A percentile compares a stretch with the other conserved stretches of the same genome.
These are phyloP conservation scores for Phalera bucephala DNA, from an alignment of 2,888 invertebrate genomes.

Conservation along the genomic window DNA sequence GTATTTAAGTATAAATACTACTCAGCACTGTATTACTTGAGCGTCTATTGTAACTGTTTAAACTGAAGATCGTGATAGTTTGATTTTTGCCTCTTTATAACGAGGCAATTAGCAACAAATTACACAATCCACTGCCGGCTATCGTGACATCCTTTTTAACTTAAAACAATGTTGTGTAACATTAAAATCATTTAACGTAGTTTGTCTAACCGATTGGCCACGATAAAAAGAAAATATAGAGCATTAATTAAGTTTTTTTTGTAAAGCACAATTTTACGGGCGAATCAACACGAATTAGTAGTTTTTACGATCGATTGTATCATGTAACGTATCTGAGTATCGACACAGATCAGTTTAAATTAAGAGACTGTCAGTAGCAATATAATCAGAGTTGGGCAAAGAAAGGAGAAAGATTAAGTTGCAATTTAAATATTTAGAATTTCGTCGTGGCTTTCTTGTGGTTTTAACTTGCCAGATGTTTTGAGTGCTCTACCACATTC, in stretches of 20 bases:
- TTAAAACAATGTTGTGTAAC: conserved; percentile 15
- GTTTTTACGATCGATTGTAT: conserved; percentile 31
- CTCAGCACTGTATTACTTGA: no score
- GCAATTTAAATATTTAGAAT: no score
- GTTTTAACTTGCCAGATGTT: no score
- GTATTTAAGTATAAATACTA: no score
- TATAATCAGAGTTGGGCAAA: conserved; percentile 25
- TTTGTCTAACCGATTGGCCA: conserved; percentile 20
- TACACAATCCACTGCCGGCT: conserved; percentile 11
- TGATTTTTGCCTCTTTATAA: conserved; percentile 7
- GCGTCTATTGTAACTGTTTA: no score
- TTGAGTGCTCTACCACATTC: no score
- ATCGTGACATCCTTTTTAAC: conserved; percentile 26
- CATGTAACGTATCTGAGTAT: conserved; percentile 16
- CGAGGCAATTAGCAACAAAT: conserved; percentile 17
- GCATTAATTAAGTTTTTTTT: conserved; percentile 61
- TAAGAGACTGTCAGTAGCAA: no score
- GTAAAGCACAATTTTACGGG: conserved; percentile 66
- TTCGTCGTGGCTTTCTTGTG: no score
- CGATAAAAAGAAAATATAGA: conserved; percentile 43
- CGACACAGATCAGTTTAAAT: no score
- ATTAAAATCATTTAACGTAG: conserved; percentile 16
- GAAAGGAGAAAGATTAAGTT: neutral
- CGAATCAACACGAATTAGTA: conserved; percentile 61
- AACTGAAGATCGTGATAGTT: no score